Evolutionary conservation across 2,888 invertebrate species (phyloP).

Genomic region (Spodoptera exigua): DNA sequence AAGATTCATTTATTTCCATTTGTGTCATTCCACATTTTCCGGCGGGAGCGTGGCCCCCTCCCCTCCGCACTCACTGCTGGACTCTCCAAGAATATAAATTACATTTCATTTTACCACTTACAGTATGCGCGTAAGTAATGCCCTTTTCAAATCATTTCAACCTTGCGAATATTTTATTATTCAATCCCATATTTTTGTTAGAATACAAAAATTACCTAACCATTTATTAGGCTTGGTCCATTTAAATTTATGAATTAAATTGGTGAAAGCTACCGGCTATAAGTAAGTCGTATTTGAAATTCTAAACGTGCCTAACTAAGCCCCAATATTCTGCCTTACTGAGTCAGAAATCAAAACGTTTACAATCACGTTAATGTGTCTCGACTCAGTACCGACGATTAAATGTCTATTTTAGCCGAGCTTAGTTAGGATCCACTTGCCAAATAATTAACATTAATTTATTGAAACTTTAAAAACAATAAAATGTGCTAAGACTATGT

Average conservation of each 20-base stretch:
- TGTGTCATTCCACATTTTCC: conserved; percentile 66
- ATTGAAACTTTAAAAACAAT: conserved; percentile 4
- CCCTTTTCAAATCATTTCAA: conserved; percentile 41
- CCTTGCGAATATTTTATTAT: conserved; percentile 28
- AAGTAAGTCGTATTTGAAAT: conserved; percentile 25
- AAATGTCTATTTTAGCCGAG: not conserved
- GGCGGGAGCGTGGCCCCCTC: conserved; percentile 43
- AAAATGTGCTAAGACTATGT: too few species aligned
- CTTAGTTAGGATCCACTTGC: not conserved
- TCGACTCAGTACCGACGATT: conserved; percentile 5
- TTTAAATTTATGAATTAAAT: conserved; percentile 5
- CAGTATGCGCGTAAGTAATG: conserved; percentile 47
- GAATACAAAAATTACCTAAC: conserved; percentile 3
- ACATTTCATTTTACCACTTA: conserved; percentile 62
- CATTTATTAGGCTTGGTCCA: not conserved
- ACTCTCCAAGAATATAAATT: conserved; percentile 67
- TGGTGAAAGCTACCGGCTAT: conserved; percentile 4
- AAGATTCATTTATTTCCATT: conserved; percentile 74
- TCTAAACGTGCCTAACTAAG: conserved; percentile 17
- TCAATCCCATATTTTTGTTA: conserved; percentile 13
- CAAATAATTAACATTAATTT: not conserved
- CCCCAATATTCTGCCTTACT: conserved; percentile 24
- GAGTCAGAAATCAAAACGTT: conserved; percentile 25
- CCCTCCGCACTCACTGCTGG: conserved; percentile 54
- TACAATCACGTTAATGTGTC: conserved; percentile 20